A percentile compares a stretch with the other conserved stretches of the same genome.
phyloP scores from a whole-genome alignment of 2,797 vertebrate species.

The Cygnus olor region DNA sequence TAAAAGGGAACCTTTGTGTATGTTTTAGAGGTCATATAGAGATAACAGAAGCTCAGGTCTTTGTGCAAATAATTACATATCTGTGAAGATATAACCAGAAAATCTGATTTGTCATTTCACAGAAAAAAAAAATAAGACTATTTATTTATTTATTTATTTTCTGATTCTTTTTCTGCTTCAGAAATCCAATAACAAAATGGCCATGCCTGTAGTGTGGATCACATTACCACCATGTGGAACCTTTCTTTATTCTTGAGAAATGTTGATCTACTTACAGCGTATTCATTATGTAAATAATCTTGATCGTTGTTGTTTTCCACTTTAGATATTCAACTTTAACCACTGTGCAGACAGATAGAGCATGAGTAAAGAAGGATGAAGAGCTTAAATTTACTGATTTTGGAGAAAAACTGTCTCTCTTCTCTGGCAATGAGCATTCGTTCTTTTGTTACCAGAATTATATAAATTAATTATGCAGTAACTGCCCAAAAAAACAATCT shows the following conservation, averaged over 20 bases:
- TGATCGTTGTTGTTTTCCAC: background rate
- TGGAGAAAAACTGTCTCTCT: background rate
- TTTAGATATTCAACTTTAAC: background rate
- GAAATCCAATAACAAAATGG: accelerated
- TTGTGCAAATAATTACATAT: background rate
- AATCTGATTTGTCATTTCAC: background rate
- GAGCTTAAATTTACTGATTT: background rate
- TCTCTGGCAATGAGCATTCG: background rate
- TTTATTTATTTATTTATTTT: background rate
- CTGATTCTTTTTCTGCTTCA: background rate
- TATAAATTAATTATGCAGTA: background rate
- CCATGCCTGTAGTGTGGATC: background rate
- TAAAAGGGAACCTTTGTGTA: background rate
- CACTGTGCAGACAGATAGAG: background rate
- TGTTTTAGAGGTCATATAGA: background rate
- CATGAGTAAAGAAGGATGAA: background rate
- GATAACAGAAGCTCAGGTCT: background rate
- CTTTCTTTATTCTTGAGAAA: accelerated
- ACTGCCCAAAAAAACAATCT: background rate
- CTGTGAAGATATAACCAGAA: background rate
- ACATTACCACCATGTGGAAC: accelerated
- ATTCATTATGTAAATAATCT: background rate
- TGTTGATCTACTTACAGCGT: background rate
- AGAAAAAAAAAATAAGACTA: background rate
- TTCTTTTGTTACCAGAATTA: background rate